Percentiles rank a stretch among this genome's conserved stretches.
These are phyloP conservation scores for Protosalanx chinensis DNA, from an alignment of 2,797 vertebrate genomes.

Conservation along the genomic window DNA sequence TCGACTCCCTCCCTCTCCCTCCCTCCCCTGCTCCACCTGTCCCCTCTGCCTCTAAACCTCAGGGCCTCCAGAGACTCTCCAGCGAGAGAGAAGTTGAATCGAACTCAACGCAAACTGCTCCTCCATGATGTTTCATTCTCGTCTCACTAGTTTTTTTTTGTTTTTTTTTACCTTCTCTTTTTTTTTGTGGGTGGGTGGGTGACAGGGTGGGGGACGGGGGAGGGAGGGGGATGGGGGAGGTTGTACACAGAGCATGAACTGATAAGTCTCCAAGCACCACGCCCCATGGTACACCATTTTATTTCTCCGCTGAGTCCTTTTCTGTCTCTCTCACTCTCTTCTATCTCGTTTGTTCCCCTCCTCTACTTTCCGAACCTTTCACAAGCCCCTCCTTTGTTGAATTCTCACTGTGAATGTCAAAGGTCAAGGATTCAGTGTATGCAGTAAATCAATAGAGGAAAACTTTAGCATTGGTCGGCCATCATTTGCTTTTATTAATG, in stretches of 20 bases:
- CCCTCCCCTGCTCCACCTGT: background rate
- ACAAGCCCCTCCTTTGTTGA: background rate
- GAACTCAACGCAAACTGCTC: conserved; percentile 42
- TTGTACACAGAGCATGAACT: conserved; percentile 24
- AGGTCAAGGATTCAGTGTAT: background rate
- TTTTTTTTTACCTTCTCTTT: conserved; percentile 31
- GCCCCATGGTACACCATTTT: conserved; percentile 8
- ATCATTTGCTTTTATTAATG: background rate
- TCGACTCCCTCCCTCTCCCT: background rate
- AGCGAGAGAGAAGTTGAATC: conserved; percentile 47
- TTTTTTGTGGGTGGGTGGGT: too few species aligned
- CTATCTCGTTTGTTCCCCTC: background rate
- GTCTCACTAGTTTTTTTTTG: background rate
- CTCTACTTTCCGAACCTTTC: background rate
- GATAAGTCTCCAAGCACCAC: conserved; percentile 28
- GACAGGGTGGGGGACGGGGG: background rate
- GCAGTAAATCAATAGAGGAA: background rate
- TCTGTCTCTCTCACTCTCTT: background rate
- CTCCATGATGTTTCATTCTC: conserved; percentile 3
- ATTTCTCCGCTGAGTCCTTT: background rate
- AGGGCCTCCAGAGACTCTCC: conserved; percentile 71
- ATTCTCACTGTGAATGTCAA: background rate
- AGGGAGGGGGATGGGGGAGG: background rate
- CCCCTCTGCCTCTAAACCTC: conserved; percentile 73
- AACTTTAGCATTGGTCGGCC: background rate